Evolutionary conservation across 2,797 vertebrate genomes (phyloP).

Genomic region (Bovichtus diacanthus): DNA sequence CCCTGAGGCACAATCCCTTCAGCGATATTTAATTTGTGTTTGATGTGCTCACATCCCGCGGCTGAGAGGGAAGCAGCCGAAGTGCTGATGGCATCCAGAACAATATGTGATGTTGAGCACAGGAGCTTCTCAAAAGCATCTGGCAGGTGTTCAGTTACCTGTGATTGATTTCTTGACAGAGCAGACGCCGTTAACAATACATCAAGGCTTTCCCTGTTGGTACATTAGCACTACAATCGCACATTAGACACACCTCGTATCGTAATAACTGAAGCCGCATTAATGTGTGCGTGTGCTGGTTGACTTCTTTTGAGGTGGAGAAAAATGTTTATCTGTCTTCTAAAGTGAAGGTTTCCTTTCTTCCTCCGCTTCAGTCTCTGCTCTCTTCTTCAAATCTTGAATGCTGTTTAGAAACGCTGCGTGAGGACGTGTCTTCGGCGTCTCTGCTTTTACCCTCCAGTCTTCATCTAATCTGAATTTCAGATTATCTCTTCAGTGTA

Average conservation of each 20-base stretch:
- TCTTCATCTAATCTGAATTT: slow-evolving; percentile 64
- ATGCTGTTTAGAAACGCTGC: slow-evolving; percentile 43
- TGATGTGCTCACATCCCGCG: slow-evolving; percentile 33
- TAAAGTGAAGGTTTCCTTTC: slow-evolving; percentile 38
- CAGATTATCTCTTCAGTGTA: slow-evolving; percentile 59
- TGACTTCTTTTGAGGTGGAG: slow-evolving; percentile 2
- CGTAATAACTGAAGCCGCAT: slow-evolving; percentile 13
- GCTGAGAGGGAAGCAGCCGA: slow-evolving; percentile 27
- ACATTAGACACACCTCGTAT: slow-evolving; percentile 16
- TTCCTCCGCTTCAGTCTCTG: slow-evolving; percentile 19
- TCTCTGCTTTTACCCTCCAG: slow-evolving; percentile 53
- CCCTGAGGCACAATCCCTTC: slow-evolving; percentile 35
- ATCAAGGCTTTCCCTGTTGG: slow-evolving; percentile 38
- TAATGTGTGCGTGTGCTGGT: background rate
- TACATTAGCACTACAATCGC: slow-evolving; percentile 41
- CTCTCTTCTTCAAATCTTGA: slow-evolving; percentile 46
- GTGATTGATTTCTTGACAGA: slow-evolving; percentile 54
- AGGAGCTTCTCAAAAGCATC: slow-evolving; percentile 40
- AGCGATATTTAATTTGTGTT: slow-evolving; percentile 51
- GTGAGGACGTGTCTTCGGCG: slow-evolving; percentile 49
- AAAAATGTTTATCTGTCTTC: slow-evolving; percentile 31
- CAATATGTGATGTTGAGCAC: slow-evolving; percentile 41
- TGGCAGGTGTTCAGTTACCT: slow-evolving; percentile 42
- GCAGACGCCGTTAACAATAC: slow-evolving; percentile 35
- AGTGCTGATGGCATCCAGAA: slow-evolving; percentile 29